phyloP scores from a whole-genome alignment of 2,797 vertebrate genomes.

The Helarctos malayanus region DNA sequence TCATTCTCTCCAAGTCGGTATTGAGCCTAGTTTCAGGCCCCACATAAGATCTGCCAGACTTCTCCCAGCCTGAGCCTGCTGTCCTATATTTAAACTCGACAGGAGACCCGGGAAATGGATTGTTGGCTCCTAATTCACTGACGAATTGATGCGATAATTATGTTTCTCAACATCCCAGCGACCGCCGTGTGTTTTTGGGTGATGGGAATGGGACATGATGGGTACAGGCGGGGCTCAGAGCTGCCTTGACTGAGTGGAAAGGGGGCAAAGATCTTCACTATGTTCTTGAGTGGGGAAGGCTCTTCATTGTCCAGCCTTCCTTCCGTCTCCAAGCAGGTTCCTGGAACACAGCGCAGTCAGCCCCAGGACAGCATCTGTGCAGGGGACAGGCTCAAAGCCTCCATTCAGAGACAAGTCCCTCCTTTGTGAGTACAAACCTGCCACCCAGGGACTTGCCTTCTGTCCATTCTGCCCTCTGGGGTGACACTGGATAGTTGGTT shows the following conservation, averaged over 20 bases:
- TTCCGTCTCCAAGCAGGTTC: background rate
- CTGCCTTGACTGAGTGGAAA: background rate
- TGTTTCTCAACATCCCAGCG: background rate
- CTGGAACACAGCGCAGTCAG: background rate
- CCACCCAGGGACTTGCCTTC: background rate
- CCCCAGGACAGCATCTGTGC: background rate
- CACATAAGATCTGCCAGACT: background rate
- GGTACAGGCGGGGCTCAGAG: background rate
- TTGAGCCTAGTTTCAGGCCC: background rate
- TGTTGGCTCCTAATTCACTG: slow-evolving; percentile 27
- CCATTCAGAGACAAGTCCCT: background rate
- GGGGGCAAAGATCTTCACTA: background rate
- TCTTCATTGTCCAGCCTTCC: background rate
- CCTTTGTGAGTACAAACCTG: background rate
- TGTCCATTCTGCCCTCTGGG: background rate
- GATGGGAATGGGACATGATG: accelerated
- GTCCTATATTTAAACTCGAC: background rate
- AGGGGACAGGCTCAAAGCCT: background rate
- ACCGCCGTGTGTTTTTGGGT: accelerated
- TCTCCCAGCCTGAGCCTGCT: background rate
- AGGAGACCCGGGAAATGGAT: background rate
- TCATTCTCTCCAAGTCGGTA: background rate
- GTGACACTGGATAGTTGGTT: too few species aligned
- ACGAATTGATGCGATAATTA: background rate
- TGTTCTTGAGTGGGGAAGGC: background rate